Percentiles rank a stretch among this genome's conserved stretches.
These are phyloP conservation scores for Artemisiospiza belli DNA, from an alignment of 2,113 vertebrate genomes.

Conservation along the genomic window DNA sequence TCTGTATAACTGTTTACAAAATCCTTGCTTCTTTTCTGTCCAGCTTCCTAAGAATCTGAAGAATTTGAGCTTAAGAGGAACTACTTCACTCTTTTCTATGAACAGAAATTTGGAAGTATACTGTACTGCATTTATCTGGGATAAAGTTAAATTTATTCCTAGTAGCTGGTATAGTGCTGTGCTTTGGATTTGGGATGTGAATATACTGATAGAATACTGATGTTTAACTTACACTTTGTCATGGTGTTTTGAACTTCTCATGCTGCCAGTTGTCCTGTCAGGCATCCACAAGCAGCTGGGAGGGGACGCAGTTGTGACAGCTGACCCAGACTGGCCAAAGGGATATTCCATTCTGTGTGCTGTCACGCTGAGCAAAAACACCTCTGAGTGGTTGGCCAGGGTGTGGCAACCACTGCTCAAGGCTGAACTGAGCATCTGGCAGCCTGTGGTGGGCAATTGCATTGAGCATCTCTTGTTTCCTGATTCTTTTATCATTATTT, in stretches of 20 bases:
- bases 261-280: not conserved
- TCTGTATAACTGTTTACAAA: not conserved
- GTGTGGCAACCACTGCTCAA: not conserved
- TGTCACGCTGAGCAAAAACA: not conserved
- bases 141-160: not conserved
- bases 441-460: not conserved
- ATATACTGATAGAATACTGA: not conserved
- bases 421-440: too few species aligned
- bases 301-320: not conserved
- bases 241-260: not conserved
- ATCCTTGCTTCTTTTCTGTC: not conserved
- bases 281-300: not conserved
- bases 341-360: not conserved
- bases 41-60: not conserved
- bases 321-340: not conserved
- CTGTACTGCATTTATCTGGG: not conserved
- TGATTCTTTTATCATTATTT: not conserved
- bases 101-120: not conserved
- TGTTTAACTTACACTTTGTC: not conserved
- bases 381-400: fast-evolving
- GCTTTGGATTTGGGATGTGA: not conserved
- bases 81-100: not conserved
- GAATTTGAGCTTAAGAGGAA: not conserved
- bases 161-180: not conserved
- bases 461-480: not conserved